Percentiles rank a stretch among this genome's conserved stretches.
Conservation (phyloP, 2,113 vertebrate species). For the Vombatus ursinus region DNA sequence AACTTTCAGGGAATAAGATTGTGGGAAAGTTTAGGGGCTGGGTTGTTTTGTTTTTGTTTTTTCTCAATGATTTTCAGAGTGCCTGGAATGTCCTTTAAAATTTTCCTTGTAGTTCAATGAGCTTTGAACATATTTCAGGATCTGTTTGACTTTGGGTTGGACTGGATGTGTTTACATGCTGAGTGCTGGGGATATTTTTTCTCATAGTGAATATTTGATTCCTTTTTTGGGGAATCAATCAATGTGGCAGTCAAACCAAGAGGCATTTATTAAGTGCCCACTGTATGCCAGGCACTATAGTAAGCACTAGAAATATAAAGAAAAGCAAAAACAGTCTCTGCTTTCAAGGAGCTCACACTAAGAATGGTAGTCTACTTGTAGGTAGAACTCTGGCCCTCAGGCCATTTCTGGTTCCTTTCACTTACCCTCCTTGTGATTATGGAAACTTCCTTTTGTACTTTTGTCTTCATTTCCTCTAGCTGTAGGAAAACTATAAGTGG, state of each 20-base stretch:
- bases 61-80: constrained; percentile 16
- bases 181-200: constrained; percentile 14
- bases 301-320: neutral
- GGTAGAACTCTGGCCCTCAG: neutral
- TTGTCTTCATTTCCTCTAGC: neutral
- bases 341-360: neutral
- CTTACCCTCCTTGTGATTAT: neutral
- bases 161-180: constrained; percentile 37
- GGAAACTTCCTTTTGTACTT: neutral
- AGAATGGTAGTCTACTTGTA: neutral
- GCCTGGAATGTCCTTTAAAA: constrained; percentile 29
- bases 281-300: neutral
- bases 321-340: neutral
- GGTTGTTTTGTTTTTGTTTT: constrained; percentile 2
- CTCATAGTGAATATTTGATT: neutral
- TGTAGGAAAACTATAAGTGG: neutral
- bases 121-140: constrained; percentile 55
- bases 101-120: constrained; percentile 21
- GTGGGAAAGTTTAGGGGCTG: constrained; percentile 67
- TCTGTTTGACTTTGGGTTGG: constrained; percentile 44
- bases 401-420: neutral
- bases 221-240: neutral
- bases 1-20: constrained; percentile 35
- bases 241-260: neutral
- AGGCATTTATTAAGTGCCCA: neutral